Conservation (phyloP, 1,140 invertebrate genomes). For the Pseudoatta argentina region DNA sequence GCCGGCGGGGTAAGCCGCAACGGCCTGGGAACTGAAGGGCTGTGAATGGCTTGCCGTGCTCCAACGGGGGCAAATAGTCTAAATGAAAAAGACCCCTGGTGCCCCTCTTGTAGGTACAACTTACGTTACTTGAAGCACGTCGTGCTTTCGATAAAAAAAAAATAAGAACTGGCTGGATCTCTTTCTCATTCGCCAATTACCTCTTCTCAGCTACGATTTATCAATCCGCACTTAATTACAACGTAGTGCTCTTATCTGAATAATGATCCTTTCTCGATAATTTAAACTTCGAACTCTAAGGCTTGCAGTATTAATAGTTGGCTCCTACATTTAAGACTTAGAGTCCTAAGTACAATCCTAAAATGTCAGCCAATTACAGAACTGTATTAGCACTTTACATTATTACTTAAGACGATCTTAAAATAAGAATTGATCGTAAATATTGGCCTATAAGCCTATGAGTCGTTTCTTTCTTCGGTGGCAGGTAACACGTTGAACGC, state of each 20-base stretch:
- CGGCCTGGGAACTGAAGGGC: conserved; percentile 68
- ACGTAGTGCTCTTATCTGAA: neutral
- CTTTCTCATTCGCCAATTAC: neutral
- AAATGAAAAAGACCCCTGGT: conserved; percentile 55
- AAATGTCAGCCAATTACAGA: no score
- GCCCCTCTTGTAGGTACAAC: neutral
- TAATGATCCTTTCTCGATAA: neutral
- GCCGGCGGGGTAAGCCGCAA: conserved; percentile 72
- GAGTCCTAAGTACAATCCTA: no score
- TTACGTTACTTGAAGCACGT: conserved; percentile 17
- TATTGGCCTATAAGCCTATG: no score
- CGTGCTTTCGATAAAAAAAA: neutral
- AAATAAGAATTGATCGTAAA: no score
- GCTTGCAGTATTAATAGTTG: no score
- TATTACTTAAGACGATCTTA: no score
- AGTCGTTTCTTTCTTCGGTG: neutral
- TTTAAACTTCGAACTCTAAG: neutral
- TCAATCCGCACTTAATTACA: neutral
- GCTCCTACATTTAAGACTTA: no score
- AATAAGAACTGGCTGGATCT: neutral
- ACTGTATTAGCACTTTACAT: no score
- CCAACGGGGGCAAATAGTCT: conserved; percentile 54
- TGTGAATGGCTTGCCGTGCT: conserved; percentile 45
- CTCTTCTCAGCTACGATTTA: neutral
- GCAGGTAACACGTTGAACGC: neutral